phyloP scores from a whole-genome alignment of 2,797 vertebrate species.

The Strix occidentalis region DNA sequence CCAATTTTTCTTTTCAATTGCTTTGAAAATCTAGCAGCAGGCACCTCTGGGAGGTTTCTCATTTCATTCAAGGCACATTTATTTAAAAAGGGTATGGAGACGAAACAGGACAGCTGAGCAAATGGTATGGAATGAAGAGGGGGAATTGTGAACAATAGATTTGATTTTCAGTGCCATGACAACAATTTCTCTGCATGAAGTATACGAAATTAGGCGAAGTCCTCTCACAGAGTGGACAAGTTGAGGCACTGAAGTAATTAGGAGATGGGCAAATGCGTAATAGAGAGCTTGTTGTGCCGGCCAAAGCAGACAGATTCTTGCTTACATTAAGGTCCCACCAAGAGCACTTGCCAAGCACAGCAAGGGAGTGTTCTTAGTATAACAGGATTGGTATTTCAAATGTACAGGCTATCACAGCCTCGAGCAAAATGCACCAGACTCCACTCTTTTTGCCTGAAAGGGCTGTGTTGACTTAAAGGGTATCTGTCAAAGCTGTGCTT shows the following conservation, averaged over 20 bases:
- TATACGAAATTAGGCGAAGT: background rate
- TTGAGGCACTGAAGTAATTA: constrained; percentile 17
- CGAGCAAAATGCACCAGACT: background rate
- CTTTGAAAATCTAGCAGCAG: constrained; percentile 44
- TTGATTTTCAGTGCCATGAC: constrained; percentile 45
- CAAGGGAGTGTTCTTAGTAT: background rate
- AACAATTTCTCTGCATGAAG: background rate
- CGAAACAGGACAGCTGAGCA: constrained; percentile 10
- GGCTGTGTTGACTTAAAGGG: background rate
- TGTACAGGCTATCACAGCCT: background rate
- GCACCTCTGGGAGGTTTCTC: constrained; percentile 35
- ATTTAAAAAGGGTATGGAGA: constrained; percentile 7
- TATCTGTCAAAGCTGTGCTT: background rate
- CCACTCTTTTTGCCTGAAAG: background rate
- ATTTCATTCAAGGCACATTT: constrained; percentile 53
- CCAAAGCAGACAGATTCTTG: constrained; percentile 12
- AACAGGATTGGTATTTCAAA: constrained; percentile 15
- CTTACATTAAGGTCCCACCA: background rate
- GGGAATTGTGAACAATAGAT: constrained; percentile 1
- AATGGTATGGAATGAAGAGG: background rate
- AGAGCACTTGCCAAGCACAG: background rate
- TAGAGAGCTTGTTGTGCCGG: background rate
- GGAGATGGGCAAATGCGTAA: background rate
- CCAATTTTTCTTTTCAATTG: constrained; percentile 61
- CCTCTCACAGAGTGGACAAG: background rate